Base-by-base conservation (phyloP, 2,888 invertebrate genomes). In the Phaedon cochleariae region DNA sequence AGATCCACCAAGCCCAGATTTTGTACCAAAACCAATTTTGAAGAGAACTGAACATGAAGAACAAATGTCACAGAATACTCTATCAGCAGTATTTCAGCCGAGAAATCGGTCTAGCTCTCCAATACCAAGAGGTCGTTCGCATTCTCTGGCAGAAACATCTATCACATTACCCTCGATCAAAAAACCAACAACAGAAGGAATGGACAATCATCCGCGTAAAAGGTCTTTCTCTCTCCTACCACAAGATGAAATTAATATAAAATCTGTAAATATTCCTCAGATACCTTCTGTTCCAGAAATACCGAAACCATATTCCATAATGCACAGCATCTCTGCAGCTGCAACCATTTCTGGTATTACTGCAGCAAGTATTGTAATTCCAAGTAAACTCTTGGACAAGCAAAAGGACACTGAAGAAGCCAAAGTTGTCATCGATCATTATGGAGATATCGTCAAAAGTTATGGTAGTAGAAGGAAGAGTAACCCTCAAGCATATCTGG, bases 11-110 rank as follows among this genome's bases (percentile, higher is more conserved):
- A 89, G 90, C 80, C 90, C 91, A 0, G 90, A 89, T 80, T 89
- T 91, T 76, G 83, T 91, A 31, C 94, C 93, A 0, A 94, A 93
- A 79, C 93, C 94, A 0, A 94, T 94, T 73, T 79, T 94, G 12
- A 94, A 94, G 78, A 82, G 79, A 68, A 75, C 71, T 31, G 78
- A 79, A 54, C 74, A 74, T 21, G 71, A 64, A 20, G 82, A 80
- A 67, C 48, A 51, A 10, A 29, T 37, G 6, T 64, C 57, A 46
- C 55, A 59, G 31, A 48, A 31, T 9, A 15, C 49, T 6, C 69
- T 71, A 22, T 67, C 74, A 31, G 62, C 67, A 29, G 61, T 62
- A 61, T 61, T 60, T n/a, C 60, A 51, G 22, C 62, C 62, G 57
- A 49, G 53, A 51, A 62, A 22, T 10, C 34, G 76, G 48, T 67